These are phyloP conservation scores for Microcebus jonahi DNA, from an alignment of 2,113 vertebrate species.

Conservation along the genomic window DNA sequence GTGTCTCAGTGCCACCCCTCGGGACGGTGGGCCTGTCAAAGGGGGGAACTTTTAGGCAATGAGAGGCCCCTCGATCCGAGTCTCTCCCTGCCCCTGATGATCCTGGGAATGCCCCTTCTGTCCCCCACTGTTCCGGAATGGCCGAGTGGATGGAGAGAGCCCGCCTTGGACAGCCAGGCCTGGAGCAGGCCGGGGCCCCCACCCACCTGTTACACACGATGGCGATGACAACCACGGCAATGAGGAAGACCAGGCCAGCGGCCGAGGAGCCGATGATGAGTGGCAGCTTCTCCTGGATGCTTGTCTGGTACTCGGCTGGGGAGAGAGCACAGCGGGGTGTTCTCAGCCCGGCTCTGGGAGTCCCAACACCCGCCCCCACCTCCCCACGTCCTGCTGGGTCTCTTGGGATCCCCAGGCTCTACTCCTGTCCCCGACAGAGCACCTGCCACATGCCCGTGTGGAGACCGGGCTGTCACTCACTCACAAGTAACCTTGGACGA, in stretches of 20 bases:
- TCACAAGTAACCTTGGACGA: background rate
- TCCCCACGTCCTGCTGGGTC: background rate
- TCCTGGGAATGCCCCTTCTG: background rate
- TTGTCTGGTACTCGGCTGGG: slow-evolving; percentile 95
- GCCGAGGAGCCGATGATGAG: slow-evolving; percentile 96
- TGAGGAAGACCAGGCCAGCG: slow-evolving; percentile 94
- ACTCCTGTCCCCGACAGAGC: background rate
- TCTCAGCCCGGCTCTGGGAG: background rate
- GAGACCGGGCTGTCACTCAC: background rate
- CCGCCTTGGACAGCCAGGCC: background rate
- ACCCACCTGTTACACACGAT: slow-evolving; percentile 94
- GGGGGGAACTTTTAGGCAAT: rapidly evolving
- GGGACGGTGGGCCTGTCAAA: background rate
- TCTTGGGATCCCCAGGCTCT: background rate
- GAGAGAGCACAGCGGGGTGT: background rate
- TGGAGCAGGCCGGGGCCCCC: rapidly evolving
- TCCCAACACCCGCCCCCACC: background rate
- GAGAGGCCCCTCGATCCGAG: background rate
- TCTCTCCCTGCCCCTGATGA: background rate
- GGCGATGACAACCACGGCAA: slow-evolving; percentile 91
- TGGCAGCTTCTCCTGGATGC: slow-evolving; percentile 95
- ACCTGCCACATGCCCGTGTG: background rate
- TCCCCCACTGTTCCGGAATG: background rate
- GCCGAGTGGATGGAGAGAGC: background rate
- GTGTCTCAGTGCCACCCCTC: background rate